Evolutionary conservation across 2,113 vertebrate species (phyloP), one percentile per base, ranked within the genome.

Genomic region (Psittacus erithacus): DNA sequence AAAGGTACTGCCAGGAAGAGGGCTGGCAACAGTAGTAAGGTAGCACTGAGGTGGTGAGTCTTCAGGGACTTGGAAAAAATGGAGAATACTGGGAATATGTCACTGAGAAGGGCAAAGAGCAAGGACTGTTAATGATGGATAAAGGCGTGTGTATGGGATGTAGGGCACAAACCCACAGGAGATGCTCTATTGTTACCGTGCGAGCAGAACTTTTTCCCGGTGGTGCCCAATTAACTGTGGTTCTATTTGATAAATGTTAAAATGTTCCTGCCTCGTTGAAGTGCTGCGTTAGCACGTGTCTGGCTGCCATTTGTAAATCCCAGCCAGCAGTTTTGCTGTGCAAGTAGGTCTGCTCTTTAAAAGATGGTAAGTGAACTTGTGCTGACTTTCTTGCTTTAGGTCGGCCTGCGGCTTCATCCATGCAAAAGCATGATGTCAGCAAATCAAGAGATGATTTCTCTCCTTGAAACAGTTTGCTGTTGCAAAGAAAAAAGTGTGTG

Each of bases 161-260:
- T 17, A 68, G 74, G 87, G 65, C 85, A 73, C 74, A 35, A 81
- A 90, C 33, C 85, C 90, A 35, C 92, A 76, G 65, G 92, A 76
- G 74, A 82, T 9, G 43, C 57, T 82, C 55, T 28, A 39, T 84
- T 27, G 5, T 68, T 90, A 29, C 50, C 25, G 6, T 28, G 82
- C 0, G 12, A 70, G 62, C 70, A 60, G 50, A 79, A n/a, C 19
- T 24, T 82, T 41, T 65, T 83, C 33, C 77, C 79, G 47, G 62
- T 84, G 84, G 81, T 78, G 92, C 70, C 27, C 84, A 73, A 89
- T 92, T 95, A 84, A 91, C 92, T 92, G 65, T 68, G 22, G 50
- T 79, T 94, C 67, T 73, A 49, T 76, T 85, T 87, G 90, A 92
- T 89, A 88, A 93, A 94, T 88, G 78, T 85, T 94, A 95, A 95